Evolutionary conservation across 2,888 invertebrate species (phyloP).

Genomic region (Meteorus cinctellus): DNA sequence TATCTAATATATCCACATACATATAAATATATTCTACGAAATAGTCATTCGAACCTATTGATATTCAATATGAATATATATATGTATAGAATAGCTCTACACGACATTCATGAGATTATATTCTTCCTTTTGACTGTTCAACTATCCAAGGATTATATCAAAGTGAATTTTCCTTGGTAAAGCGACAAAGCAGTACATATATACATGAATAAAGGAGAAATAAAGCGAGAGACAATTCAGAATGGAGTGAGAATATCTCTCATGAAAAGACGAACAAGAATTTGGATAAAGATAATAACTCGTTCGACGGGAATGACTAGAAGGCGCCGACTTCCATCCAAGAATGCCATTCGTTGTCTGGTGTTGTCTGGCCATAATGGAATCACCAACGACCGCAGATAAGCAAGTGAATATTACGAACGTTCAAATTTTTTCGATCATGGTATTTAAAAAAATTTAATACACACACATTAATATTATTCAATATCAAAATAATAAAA

Average conservation of each 20-base stretch:
- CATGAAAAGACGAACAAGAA: slow-evolving; percentile 44
- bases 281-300: slow-evolving; percentile 64
- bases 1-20: background rate
- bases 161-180: slow-evolving; percentile 23
- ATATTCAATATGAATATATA: background rate
- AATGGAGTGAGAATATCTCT: background rate
- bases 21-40: background rate
- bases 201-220: slow-evolving; percentile 1
- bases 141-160: background rate
- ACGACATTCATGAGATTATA: background rate
- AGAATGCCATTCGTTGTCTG: slow-evolving; percentile 61
- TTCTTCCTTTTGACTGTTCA: slow-evolving; percentile 9
- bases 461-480: background rate
- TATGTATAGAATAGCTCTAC: background rate
- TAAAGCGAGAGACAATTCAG: background rate
- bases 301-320: slow-evolving; percentile 60
- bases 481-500: background rate
- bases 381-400: slow-evolving; percentile 49
- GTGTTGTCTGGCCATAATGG: slow-evolving; percentile 53
- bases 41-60: background rate
- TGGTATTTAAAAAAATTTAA: background rate
- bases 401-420: slow-evolving; percentile 50
- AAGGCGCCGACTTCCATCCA: slow-evolving; percentile 62
- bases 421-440: slow-evolving; percentile 12
- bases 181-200: slow-evolving; percentile 5